Conservation (phyloP, 2,113 vertebrate species). For the Poeciliopsis occidentalis region DNA sequence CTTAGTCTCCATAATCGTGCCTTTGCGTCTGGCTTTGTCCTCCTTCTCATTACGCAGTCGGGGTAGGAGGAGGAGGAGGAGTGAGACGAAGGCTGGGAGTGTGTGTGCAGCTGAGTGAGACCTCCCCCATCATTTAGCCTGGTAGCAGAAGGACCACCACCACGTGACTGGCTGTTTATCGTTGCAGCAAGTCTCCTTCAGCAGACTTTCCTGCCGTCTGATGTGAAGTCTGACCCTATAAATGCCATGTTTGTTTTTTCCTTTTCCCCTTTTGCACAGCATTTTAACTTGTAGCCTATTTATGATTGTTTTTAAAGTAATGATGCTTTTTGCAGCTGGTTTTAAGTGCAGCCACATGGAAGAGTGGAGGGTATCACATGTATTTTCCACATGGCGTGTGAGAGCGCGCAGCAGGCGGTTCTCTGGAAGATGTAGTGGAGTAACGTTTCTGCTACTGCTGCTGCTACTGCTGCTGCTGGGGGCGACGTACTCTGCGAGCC, state of each 20-base stretch:
- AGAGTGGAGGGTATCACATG: conserved; percentile 47
- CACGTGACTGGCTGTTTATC: conserved; percentile 72
- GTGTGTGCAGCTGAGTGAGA: conserved; percentile 57
- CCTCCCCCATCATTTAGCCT: conserved; percentile 75
- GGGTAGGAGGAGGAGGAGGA: conserved; percentile 51
- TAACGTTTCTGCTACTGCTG: conserved; percentile 22
- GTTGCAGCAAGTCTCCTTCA: conserved; percentile 56
- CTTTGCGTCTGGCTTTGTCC: conserved; percentile 73
- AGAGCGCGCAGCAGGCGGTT: conserved; percentile 39
- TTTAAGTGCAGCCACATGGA: conserved; percentile 43
- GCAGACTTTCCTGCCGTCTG: conserved; percentile 15
- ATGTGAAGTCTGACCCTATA: conserved; percentile 9
- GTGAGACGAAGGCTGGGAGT: conserved; percentile 53
- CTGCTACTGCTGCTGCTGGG: conserved; percentile 12
- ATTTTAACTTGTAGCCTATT: background rate
- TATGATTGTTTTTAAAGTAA: conserved; percentile 4
- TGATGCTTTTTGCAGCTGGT: conserved; percentile 12
- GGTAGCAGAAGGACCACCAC: conserved; percentile 42
- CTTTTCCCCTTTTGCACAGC: background rate
- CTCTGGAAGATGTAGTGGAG: conserved; percentile 48
- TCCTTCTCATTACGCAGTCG: conserved; percentile 71
- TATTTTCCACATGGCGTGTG: conserved; percentile 42
- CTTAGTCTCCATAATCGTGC: conserved; percentile 50
- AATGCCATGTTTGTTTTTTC: background rate
- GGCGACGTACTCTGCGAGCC: conserved; percentile 32